These are phyloP conservation scores for Hydrolagus colliei DNA, from an alignment of 2,797 vertebrate genomes.

Conservation along the genomic window DNA sequence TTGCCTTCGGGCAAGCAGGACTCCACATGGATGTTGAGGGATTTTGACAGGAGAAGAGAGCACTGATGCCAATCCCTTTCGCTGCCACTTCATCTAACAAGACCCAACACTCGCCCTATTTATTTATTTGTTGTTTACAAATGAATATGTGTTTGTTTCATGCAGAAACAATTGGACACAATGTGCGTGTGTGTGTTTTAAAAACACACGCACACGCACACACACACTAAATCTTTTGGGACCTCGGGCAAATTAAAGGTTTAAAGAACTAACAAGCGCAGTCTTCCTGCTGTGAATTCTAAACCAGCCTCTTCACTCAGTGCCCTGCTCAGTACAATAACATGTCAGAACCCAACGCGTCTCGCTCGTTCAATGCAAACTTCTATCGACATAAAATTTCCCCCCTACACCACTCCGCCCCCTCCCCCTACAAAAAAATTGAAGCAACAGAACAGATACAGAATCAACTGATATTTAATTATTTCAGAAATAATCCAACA, in stretches of 20 bases:
- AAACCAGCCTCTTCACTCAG: neutral
- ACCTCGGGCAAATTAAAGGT: neutral
- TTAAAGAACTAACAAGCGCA: neutral
- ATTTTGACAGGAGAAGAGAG: constrained; percentile 20
- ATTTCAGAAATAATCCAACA: no score
- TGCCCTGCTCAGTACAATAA: neutral
- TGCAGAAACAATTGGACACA: neutral
- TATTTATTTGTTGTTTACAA: neutral
- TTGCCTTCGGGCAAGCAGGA: constrained; percentile 12
- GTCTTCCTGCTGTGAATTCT: neutral
- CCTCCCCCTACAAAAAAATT: no score
- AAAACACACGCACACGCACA: neutral
- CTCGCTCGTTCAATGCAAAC: no score
- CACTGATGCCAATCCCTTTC: neutral
- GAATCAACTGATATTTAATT: no score
- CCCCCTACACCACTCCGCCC: no score
- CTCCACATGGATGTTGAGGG: neutral
- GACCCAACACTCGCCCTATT: neutral
- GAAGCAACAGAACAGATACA: no score
- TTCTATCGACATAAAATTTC: no score
- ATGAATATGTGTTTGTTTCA: neutral
- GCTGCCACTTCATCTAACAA: neutral
- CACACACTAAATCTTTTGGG: neutral
- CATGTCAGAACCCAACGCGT: no score
- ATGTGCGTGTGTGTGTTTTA: neutral